A percentile compares a stretch with the other conserved stretches of the same genome.
phyloP scores from a whole-genome alignment of 2,888 invertebrate genomes.

The Archips xylosteana region DNA sequence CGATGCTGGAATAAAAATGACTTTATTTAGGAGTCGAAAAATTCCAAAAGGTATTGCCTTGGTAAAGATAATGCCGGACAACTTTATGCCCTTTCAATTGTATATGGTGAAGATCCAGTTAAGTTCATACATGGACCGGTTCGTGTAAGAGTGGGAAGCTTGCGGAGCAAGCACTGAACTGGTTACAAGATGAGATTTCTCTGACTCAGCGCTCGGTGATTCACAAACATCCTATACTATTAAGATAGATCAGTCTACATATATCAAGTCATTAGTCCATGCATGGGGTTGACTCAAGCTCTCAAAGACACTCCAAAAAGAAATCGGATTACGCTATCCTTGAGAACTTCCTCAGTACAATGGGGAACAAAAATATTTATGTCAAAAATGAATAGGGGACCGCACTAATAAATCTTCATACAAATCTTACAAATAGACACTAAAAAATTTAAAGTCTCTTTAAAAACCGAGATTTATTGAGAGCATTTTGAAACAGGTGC shows the following conservation, averaged over 20 bases:
- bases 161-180: slow-evolving; percentile 49
- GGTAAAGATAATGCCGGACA: slow-evolving; percentile 42
- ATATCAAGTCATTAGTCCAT: slow-evolving; percentile 11
- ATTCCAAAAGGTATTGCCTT: slow-evolving; percentile 31
- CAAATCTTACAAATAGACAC: slow-evolving; percentile 50
- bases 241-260: slow-evolving; percentile 59
- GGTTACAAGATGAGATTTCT: slow-evolving; percentile 66
- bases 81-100: slow-evolving; percentile 38
- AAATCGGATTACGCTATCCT: slow-evolving; percentile 8
- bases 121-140: slow-evolving; percentile 48
- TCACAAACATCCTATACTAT: slow-evolving; percentile 59
- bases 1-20: slow-evolving; percentile 13
- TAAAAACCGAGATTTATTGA: slow-evolving; percentile 71
- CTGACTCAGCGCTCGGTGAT: slow-evolving; percentile 69
- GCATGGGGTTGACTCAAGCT: slow-evolving; percentile 15
- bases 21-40: slow-evolving; percentile 17
- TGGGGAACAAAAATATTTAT: slow-evolving; percentile 19
- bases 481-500: slow-evolving; percentile 70
- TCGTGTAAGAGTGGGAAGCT: slow-evolving; percentile 49
- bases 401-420: slow-evolving; percentile 19
- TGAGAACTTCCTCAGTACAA: slow-evolving; percentile 4
- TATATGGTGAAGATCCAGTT: slow-evolving; percentile 38
- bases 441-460: slow-evolving; percentile 54
- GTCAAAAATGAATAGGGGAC: slow-evolving; percentile 21
- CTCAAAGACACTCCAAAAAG: slow-evolving; percentile 1